These are phyloP conservation scores for Procambarus virginalis DNA, from an alignment of 1,140 invertebrate species.

Conservation along the genomic window DNA sequence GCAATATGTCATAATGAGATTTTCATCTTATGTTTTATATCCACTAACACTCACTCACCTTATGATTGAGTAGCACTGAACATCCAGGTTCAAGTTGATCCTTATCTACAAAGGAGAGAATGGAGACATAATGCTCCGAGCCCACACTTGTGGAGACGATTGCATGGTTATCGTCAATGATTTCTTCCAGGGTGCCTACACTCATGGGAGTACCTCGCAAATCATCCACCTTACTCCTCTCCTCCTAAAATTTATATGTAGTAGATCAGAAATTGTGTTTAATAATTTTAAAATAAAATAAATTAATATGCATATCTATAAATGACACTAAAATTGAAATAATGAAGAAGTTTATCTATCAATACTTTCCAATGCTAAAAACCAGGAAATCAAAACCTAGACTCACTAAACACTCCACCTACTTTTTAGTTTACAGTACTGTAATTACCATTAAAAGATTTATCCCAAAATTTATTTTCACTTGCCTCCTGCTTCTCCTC, in stretches of 20 bases:
- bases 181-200: constrained; percentile 99
- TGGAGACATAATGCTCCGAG: constrained; percentile 99
- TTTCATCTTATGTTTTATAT: no score
- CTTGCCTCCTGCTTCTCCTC: constrained; percentile 95
- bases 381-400: no score
- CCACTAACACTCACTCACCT: constrained; percentile 78
- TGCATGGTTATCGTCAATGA: constrained; percentile 99
- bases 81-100: constrained; percentile 99
- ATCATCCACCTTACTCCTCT: constrained; percentile 96
- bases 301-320: no score
- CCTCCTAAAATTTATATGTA: constrained; percentile 79
- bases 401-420: no score
- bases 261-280: background rate
- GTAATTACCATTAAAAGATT: background rate
- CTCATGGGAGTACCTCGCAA: constrained; percentile 99
- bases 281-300: no score
- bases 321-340: no score
- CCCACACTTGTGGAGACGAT: constrained; percentile 99
- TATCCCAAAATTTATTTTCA: background rate
- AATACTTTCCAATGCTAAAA: no score
- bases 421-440: background rate
- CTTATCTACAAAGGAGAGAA: constrained; percentile 99
- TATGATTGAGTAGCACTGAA: constrained; percentile 98
- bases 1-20: no score
- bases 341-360: no score